A percentile compares a stretch with the other conserved stretches of the same genome.
Conservation (phyloP, 2,888 invertebrate genomes). For the Clitarchus hookeri region DNA sequence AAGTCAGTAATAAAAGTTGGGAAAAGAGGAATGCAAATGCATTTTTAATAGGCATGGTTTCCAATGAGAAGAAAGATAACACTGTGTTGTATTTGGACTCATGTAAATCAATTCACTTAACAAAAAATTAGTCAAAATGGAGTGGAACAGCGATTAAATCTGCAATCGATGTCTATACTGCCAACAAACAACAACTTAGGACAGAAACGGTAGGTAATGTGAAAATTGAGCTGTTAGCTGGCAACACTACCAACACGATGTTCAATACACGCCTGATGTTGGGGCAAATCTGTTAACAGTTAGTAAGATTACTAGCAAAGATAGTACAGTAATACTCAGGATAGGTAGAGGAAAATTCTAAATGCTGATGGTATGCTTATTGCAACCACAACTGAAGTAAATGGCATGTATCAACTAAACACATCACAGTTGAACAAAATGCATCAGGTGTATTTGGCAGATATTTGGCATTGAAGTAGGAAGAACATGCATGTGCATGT, state of each 20-base stretch:
- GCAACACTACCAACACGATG: neutral
- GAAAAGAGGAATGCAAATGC: no score
- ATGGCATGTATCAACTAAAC: neutral
- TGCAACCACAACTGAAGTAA: neutral
- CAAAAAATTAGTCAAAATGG: no score
- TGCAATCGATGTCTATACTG: no score
- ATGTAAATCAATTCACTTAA: no score
- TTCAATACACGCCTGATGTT: neutral
- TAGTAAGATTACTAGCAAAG: neutral
- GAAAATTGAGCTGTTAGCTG: neutral
- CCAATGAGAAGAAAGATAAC: no score
- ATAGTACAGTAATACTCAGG: neutral
- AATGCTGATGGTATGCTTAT: neutral
- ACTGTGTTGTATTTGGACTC: no score
- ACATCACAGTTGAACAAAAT: neutral
- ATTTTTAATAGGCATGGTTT: no score
- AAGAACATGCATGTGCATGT: neutral
- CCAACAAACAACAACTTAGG: no score
- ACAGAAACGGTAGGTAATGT: no score
- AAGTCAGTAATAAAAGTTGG: no score
- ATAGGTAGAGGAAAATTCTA: neutral
- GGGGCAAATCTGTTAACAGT: neutral
- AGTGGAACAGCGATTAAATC: no score
- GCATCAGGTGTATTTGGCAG: neutral
- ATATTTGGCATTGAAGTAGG: neutral